A percentile compares a stretch with the other conserved stretches of the same genome.
Evolutionary conservation across 2,797 vertebrate genomes (phyloP).

Genomic region (Carcharodon carcharias): DNA sequence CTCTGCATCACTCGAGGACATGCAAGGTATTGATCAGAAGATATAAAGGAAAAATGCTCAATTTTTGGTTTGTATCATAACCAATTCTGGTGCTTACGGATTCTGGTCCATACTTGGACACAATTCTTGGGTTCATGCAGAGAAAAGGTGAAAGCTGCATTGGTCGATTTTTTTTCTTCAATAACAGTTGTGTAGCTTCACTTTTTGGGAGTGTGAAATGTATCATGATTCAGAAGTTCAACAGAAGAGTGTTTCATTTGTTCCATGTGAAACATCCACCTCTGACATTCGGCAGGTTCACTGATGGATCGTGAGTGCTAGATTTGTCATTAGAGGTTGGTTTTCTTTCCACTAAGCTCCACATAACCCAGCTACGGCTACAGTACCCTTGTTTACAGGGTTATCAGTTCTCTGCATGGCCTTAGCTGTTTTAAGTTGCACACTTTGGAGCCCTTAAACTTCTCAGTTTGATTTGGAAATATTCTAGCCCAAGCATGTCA

Average conservation of each 20-base stretch:
- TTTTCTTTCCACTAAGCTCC: background rate
- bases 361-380: background rate
- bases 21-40: background rate
- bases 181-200: background rate
- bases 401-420: background rate
- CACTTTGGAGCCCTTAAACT: background rate
- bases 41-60: background rate
- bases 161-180: background rate
- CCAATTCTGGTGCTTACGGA: background rate
- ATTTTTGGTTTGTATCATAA: background rate
- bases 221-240: background rate
- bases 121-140: background rate
- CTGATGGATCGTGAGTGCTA: background rate
- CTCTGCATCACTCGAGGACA: background rate
- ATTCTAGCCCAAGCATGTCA: too few relatives aligned
- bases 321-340: background rate
- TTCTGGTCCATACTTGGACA: background rate
- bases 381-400: background rate
- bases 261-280: background rate
- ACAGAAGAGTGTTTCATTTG: background rate
- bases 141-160: background rate
- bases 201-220: background rate
- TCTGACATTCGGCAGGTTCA: background rate
- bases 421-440: background rate
- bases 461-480: background rate